Conservation (phyloP, 2,797 vertebrate species). For the Heteromormyrus szaboi region DNA sequence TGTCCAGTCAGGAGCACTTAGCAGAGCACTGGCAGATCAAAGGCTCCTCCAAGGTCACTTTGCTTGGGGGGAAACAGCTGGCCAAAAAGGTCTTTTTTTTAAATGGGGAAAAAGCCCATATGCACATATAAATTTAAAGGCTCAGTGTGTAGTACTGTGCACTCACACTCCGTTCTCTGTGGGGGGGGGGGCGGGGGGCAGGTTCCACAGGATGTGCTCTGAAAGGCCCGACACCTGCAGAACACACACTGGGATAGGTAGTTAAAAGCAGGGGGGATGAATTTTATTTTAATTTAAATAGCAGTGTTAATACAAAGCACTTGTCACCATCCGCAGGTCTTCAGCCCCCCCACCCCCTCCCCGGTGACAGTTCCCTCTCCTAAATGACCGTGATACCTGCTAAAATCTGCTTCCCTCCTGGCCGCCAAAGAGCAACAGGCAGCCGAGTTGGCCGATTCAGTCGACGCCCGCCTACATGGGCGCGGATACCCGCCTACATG, state of each 20-base stretch:
- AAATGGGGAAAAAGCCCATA: neutral
- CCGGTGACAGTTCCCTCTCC: neutral
- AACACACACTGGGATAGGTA: neutral
- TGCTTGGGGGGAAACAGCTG: neutral
- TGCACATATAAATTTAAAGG: neutral
- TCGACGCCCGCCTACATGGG: too few species aligned
- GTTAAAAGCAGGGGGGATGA: neutral
- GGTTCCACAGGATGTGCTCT: neutral
- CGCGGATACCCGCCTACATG: too few species aligned
- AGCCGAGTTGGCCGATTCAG: neutral
- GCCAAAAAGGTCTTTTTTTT: neutral
- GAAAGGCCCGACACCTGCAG: neutral
- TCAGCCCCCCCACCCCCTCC: neutral
- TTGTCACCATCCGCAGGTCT: neutral
- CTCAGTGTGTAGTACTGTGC: neutral
- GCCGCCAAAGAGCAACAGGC: neutral
- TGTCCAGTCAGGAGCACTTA: conserved; percentile 58
- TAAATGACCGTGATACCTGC: neutral
- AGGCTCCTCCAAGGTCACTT: conserved; percentile 54
- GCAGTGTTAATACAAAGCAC: neutral
- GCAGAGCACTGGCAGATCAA: conserved; percentile 54
- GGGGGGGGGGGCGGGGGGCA: neutral
- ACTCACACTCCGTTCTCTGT: neutral
- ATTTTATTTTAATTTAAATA: neutral
- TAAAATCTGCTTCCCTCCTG: neutral